phyloP scores from a whole-genome alignment of 2,113 vertebrate genomes.

The Dipodomys stephensi region DNA sequence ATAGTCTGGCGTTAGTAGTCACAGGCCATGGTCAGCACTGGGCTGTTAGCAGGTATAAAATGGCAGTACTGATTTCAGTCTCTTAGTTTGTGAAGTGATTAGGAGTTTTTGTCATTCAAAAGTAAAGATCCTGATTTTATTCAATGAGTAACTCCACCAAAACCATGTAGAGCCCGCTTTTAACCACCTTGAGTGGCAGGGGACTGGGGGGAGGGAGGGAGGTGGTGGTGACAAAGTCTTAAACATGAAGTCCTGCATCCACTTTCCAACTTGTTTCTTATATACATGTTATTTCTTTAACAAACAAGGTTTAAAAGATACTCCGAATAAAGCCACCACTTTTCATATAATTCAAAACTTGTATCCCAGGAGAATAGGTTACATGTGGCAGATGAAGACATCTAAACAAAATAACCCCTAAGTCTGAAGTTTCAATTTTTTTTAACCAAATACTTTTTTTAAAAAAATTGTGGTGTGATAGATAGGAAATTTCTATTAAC shows the following conservation, averaged over 20 bases:
- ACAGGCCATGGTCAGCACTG: slow-evolving; percentile 64
- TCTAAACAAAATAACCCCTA: slow-evolving; percentile 82
- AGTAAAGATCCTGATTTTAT: slow-evolving; percentile 61
- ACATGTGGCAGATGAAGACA: slow-evolving; percentile 83
- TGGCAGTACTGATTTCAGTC: slow-evolving; percentile 55
- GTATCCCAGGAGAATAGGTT: slow-evolving; percentile 80
- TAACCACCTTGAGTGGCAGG: slow-evolving; percentile 8
- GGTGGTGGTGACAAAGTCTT: slow-evolving; percentile 44
- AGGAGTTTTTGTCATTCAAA: slow-evolving; percentile 59
- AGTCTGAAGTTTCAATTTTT: slow-evolving; percentile 72
- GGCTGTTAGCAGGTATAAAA: slow-evolving; percentile 62
- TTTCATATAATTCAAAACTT: slow-evolving; percentile 86
- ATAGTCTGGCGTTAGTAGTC: slow-evolving; percentile 66
- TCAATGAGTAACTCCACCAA: slow-evolving; percentile 76
- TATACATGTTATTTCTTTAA: slow-evolving; percentile 74
- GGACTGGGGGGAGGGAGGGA: too few relatives aligned
- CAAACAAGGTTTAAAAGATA: slow-evolving; percentile 78
- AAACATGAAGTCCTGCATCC: slow-evolving; percentile 80
- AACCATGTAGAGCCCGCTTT: slow-evolving; percentile 65
- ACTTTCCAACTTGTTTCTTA: slow-evolving; percentile 81
- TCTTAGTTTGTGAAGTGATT: slow-evolving; percentile 68
- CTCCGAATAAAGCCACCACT: slow-evolving; percentile 84
- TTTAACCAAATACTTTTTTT: slow-evolving; percentile 44
- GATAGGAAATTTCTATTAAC: slow-evolving; percentile 67
- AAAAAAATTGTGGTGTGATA: slow-evolving; percentile 62